These are phyloP conservation scores for Leucoraja erinaceus DNA, from an alignment of 2,113 vertebrate species.

Conservation along the genomic window DNA sequence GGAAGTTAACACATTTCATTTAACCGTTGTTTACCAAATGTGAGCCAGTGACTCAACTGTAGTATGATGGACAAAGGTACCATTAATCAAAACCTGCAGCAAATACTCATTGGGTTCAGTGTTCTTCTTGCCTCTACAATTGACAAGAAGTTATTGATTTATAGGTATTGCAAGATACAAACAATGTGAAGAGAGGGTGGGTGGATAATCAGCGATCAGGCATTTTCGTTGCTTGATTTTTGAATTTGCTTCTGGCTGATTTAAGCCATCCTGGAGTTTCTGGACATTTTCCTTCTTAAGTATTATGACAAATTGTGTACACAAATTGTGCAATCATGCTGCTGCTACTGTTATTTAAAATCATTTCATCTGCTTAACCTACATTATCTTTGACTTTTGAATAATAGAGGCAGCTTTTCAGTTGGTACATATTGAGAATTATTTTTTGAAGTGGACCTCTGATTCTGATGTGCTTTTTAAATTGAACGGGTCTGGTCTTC, in stretches of 20 bases:
- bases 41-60: constrained; percentile 32
- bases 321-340: neutral
- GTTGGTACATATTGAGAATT: neutral
- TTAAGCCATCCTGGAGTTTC: neutral
- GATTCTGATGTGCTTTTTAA: neutral
- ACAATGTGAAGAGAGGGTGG: neutral
- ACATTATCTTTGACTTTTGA: neutral
- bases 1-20: constrained; percentile 34
- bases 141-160: neutral
- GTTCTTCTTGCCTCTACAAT: no score
- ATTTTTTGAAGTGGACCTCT: neutral
- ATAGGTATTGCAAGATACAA: neutral
- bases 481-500: neutral
- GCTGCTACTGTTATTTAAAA: neutral
- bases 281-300: neutral
- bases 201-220: neutral
- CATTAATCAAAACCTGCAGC: neutral
- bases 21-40: constrained; percentile 41
- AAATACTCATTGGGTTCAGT: constrained; percentile 4
- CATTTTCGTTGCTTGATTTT: neutral
- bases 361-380: neutral
- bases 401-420: neutral
- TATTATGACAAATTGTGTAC: neutral
- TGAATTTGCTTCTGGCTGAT: neutral
- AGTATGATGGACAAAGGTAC: no score